A percentile compares a stretch with the other conserved stretches of the same genome.
Conservation (phyloP, 1,140 invertebrate species). For the Grapholita molesta region DNA sequence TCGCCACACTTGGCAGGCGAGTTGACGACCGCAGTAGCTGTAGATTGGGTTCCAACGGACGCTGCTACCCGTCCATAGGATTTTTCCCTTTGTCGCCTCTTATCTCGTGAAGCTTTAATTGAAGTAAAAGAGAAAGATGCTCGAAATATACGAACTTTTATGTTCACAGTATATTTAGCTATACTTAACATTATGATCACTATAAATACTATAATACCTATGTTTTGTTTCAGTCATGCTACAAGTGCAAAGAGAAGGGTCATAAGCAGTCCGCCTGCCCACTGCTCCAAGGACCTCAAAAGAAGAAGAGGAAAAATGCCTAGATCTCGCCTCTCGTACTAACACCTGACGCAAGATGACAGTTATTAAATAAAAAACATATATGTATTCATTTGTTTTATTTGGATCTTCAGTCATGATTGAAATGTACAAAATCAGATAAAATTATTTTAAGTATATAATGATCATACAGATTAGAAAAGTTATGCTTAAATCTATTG, state of each 20-base stretch:
- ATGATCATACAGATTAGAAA: background rate
- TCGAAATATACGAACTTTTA: too few relatives aligned
- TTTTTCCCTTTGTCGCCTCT: too few relatives aligned
- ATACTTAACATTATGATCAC: too few relatives aligned
- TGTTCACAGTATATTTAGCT: too few relatives aligned
- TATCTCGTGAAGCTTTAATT: too few relatives aligned
- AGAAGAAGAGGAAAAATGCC: slow-evolving; percentile 46
- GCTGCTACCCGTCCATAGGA: too few relatives aligned
- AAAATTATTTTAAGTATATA: background rate
- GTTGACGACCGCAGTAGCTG: too few relatives aligned
- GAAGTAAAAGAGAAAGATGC: too few relatives aligned
- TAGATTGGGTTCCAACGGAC: too few relatives aligned
- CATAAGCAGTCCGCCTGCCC: slow-evolving; percentile 68
- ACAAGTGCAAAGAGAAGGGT: slow-evolving; percentile 65
- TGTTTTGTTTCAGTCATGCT: slow-evolving; percentile 64
- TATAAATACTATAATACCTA: too few relatives aligned
- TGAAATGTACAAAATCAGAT: background rate
- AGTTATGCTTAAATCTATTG: background rate
- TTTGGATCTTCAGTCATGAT: slow-evolving; percentile 5
- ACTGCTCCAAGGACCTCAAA: slow-evolving; percentile 29
- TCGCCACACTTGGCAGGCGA: too few relatives aligned
- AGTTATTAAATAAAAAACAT: slow-evolving; percentile 28
- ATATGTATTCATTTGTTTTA: slow-evolving; percentile 19
- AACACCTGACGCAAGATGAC: slow-evolving; percentile 17
- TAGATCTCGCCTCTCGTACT: too few relatives aligned